phyloP scores from a whole-genome alignment of 1,140 invertebrate species.

The Zeugodacus cucurbitae region DNA sequence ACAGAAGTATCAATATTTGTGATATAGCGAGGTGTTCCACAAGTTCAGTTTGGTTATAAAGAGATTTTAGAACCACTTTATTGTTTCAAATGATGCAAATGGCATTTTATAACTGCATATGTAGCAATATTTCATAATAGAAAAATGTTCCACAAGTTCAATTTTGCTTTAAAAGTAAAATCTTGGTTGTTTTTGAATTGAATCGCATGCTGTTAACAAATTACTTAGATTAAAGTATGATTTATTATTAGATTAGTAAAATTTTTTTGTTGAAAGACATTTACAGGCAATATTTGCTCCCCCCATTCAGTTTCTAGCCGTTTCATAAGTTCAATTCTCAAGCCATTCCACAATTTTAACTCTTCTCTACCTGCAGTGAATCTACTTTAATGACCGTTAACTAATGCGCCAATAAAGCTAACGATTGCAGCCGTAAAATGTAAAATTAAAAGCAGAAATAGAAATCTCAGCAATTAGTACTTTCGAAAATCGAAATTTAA shows the following conservation, averaged over 20 bases:
- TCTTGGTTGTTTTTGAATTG: too few relatives aligned
- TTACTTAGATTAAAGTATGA: too few relatives aligned
- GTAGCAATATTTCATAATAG: background rate
- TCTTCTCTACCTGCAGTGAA: background rate
- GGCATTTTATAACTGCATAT: too few relatives aligned
- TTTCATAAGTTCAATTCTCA: background rate
- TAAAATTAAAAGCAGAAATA: background rate
- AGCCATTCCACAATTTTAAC: background rate
- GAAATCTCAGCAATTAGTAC: background rate
- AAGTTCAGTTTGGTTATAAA: background rate
- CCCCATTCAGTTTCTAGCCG: background rate
- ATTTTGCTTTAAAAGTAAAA: background rate
- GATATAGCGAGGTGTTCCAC: background rate
- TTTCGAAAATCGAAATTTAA: constrained; percentile 1
- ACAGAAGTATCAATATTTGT: too few relatives aligned
- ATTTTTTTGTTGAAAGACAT: too few relatives aligned
- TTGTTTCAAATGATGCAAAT: background rate
- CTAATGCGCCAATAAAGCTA: background rate
- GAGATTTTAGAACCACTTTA: background rate
- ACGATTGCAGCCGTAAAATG: background rate
- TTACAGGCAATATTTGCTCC: too few relatives aligned
- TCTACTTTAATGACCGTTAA: background rate
- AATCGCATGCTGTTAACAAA: too few relatives aligned
- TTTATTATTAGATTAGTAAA: too few relatives aligned
- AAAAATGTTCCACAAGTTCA: background rate